Evolutionary conservation across 2,797 vertebrate genomes (phyloP).

Genomic region (Cossypha caffra): DNA sequence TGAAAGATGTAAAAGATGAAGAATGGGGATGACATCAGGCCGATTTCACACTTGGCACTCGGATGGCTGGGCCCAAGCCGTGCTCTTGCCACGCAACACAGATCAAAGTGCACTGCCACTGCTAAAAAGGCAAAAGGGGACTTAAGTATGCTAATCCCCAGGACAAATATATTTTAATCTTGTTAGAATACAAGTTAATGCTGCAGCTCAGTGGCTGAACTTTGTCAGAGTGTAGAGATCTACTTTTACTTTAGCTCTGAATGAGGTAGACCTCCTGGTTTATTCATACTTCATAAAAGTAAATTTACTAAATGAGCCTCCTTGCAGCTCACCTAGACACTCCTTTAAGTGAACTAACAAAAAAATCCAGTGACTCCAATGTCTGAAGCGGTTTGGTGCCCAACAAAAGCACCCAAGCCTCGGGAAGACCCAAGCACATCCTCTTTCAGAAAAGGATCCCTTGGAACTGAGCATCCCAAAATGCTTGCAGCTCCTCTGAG

Average conservation of each 20-base stretch:
- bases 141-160: constrained; percentile 99
- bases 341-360: background rate
- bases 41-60: constrained; percentile 97
- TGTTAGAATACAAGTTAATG: constrained; percentile 99
- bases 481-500: background rate
- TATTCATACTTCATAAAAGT: constrained; percentile 78
- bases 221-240: constrained; percentile 87
- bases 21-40: constrained; percentile 98
- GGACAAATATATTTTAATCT: constrained; percentile 99
- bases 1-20: constrained; percentile 91
- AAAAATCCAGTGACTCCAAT: background rate
- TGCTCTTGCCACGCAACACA: constrained; percentile 89
- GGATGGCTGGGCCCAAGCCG: constrained; percentile 90
- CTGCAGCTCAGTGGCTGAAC: constrained; percentile 90
- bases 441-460: background rate
- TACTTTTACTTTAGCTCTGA: constrained; percentile 87
- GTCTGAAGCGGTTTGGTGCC: background rate
- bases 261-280: constrained; percentile 81
- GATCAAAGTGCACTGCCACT: constrained; percentile 94
- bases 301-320: constrained; percentile 71
- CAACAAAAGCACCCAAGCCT: background rate
- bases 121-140: constrained; percentile 87
- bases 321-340: constrained; percentile 46
- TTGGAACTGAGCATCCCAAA: background rate
- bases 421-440: fast-evolving